Base-by-base conservation (phyloP, 2,888 invertebrate genomes). In the Kuschelorhynchus macadamiae region DNA sequence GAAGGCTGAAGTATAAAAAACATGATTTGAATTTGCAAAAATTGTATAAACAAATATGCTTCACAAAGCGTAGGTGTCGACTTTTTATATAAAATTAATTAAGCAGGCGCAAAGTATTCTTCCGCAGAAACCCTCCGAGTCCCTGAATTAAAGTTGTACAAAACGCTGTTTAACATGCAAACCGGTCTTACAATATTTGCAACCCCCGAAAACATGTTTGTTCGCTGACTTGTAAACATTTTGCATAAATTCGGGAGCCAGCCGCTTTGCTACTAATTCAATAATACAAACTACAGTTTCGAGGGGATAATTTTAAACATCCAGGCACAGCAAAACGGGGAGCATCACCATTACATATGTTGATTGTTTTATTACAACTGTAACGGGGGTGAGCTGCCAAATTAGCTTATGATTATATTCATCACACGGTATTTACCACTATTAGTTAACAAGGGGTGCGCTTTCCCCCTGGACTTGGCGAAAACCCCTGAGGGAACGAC, bases 361-460 rank as follows among this genome's bases (percentile, higher is more conserved):
- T 82, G 80, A 82, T 82, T 82, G 81, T 82, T 82, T 82, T 82
- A 82, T 81, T 79, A 81, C 76, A 76, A 78, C 75, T 76, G 52
- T 47, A 57, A 42, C 56, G 62, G 42, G 60, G 61, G 61, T 46
- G 70, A 70, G 33, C 42, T 44, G 65, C 52, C 52, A 62, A 70
- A 83, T 83, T 83, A 83, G 83, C 82, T 83, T 82, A 83, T 81
- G 81, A 83, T 83, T 83, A 82, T 79, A 81, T 81, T 81, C 81
- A 82, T 83, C 83, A 83, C 82, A 82, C 81, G 81, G 82, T 82
- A 83, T 83, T 83, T 83, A 83, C 83, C 83, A 80, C 83, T 82
- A 82, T 82, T 83, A 83, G 80, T 81, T 82, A 82, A 82, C 82
- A 81, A 82, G 81, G 82, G 83, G 80, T 79, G 77, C 76, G 67